Percentiles rank a stretch among this genome's conserved stretches.
Evolutionary conservation across 2,888 invertebrate species (phyloP).

Genomic region (Drosophila emarginata): DNA sequence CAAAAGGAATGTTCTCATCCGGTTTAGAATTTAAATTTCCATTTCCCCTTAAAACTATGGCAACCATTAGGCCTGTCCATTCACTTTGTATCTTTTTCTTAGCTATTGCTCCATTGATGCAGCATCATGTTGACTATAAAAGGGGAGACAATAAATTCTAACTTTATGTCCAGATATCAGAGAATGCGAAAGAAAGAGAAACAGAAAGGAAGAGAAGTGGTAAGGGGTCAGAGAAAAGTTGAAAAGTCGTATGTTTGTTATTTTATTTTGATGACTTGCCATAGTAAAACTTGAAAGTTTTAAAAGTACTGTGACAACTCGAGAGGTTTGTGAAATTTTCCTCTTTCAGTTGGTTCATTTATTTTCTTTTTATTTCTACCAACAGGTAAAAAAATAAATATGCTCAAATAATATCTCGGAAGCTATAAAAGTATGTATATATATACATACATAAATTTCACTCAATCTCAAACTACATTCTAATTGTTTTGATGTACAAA

Average conservation of each 20-base stretch:
- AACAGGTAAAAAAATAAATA: too few species aligned
- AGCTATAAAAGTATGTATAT: too few species aligned
- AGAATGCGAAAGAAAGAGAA: neutral
- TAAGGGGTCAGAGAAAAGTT: neutral
- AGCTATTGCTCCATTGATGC: neutral
- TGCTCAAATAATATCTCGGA: too few species aligned
- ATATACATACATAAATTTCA: too few species aligned
- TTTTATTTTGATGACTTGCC: neutral
- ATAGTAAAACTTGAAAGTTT: neutral
- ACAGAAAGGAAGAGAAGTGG: neutral
- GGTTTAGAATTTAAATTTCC: neutral
- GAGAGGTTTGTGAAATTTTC: neutral
- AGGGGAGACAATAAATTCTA: neutral
- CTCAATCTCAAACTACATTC: too few species aligned
- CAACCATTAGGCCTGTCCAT: neutral
- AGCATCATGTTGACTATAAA: neutral
- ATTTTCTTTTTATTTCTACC: neutral
- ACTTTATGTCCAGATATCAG: neutral
- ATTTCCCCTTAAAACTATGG: neutral
- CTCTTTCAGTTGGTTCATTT: too few species aligned
- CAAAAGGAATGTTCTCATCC: neutral
- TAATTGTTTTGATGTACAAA: too few species aligned
- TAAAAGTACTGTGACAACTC: neutral
- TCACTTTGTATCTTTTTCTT: neutral
- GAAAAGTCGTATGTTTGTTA: neutral